Evolutionary conservation across 1,140 invertebrate genomes (phyloP).

Genomic region (Solen grandis): DNA sequence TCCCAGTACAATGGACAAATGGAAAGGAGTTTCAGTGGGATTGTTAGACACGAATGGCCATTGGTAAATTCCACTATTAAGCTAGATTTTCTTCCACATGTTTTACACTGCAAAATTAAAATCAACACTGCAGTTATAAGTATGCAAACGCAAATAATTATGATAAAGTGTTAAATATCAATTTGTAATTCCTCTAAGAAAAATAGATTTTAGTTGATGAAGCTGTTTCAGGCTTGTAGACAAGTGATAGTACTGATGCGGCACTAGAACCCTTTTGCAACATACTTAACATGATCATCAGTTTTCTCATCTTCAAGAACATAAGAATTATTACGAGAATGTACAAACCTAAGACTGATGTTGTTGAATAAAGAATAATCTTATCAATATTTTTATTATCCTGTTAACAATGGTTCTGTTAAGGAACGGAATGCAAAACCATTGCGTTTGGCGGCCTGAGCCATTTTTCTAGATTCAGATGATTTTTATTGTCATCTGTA

Average conservation of each 20-base stretch:
- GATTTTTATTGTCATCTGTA: neutral
- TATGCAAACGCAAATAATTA: too few relatives aligned
- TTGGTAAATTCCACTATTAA: neutral
- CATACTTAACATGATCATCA: too few relatives aligned
- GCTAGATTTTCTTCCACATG: too few relatives aligned
- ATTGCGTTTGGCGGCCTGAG: neutral
- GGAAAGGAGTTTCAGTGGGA: neutral
- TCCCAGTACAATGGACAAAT: slow-evolving; percentile 3
- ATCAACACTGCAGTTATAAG: too few relatives aligned
- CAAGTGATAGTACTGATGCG: too few relatives aligned
- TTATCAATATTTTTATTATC: neutral
- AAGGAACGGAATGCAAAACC: neutral
- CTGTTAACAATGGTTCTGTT: neutral
- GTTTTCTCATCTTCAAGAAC: too few relatives aligned
- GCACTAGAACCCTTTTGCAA: too few relatives aligned
- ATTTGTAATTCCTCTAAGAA: too few relatives aligned
- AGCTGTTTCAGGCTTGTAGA: too few relatives aligned
- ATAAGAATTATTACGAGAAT: neutral
- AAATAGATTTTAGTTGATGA: too few relatives aligned
- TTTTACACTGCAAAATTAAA: too few relatives aligned
- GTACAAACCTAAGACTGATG: neutral
- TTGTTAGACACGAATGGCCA: neutral
- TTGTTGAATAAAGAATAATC: neutral
- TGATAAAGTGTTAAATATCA: too few relatives aligned
- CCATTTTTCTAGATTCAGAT: slow-evolving; percentile 10